Conservation (phyloP, 2,797 vertebrate species). For the Xiphorhynchus erythropygius region DNA sequence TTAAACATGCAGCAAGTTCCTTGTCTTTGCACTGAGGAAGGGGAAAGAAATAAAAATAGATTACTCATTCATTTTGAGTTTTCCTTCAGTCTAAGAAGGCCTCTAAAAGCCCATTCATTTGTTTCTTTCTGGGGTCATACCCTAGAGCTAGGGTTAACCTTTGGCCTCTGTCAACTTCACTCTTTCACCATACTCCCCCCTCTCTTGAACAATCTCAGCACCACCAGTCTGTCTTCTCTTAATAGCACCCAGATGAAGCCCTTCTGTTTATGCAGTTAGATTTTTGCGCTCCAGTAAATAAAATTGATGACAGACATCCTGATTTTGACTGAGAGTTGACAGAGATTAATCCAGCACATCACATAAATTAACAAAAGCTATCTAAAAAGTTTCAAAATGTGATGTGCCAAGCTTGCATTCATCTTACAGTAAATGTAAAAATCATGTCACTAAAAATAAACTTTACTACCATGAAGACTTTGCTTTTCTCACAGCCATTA, state of each 20-base stretch:
- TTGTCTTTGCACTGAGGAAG: neutral
- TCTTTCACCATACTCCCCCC: neutral
- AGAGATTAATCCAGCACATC: neutral
- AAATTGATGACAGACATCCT: neutral
- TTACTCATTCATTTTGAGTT: neutral
- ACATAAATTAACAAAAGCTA: neutral
- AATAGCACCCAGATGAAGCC: neutral
- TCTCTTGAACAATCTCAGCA: neutral
- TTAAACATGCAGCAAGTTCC: neutral
- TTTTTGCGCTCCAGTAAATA: neutral
- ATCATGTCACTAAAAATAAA: neutral
- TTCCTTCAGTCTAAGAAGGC: neutral
- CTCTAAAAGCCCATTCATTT: neutral
- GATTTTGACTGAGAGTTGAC: slow-evolving; percentile 1
- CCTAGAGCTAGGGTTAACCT: neutral
- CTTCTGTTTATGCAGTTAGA: neutral
- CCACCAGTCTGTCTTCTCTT: neutral
- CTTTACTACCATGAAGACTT: neutral
- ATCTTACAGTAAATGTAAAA: neutral
- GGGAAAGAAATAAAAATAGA: neutral
- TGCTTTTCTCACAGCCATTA: neutral
- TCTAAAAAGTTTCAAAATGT: slow-evolving; percentile 3
- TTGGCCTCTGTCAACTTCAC: neutral
- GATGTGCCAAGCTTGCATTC: neutral
- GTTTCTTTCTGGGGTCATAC: neutral